Conservation (phyloP, 2,113 vertebrate genomes). For the Geothlypis trichas region DNA sequence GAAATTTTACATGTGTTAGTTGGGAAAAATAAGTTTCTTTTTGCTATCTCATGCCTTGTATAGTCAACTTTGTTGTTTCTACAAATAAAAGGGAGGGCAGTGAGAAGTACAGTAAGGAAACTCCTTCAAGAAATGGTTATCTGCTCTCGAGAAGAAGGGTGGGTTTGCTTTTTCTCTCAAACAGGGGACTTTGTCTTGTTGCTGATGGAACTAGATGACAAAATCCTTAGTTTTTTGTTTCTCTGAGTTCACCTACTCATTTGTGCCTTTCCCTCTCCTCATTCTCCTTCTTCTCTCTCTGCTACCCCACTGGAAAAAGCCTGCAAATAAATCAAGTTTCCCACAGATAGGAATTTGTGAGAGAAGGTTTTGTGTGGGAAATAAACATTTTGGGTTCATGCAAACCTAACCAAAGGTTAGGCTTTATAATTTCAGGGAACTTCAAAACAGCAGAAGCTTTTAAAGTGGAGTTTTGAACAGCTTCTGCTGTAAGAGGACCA, state of each 20-base stretch:
- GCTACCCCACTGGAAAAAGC: not conserved
- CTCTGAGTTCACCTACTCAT: not conserved
- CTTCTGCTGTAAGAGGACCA: not conserved
- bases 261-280: not conserved
- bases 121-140: not conserved
- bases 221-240: not conserved
- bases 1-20: not conserved
- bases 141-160: not conserved
- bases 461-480: constrained; percentile 3
- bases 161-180: not conserved
- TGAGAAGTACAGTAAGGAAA: not conserved
- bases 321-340: constrained; percentile 33
- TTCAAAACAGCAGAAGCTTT: not conserved
- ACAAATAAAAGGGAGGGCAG: not conserved
- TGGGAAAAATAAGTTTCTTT: not conserved
- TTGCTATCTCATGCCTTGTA: not conserved
- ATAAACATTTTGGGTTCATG: not conserved
- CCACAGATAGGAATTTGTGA: not conserved
- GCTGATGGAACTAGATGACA: not conserved
- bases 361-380: not conserved
- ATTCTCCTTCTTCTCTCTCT: not conserved
- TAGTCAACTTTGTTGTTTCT: not conserved
- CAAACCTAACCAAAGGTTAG: not conserved
- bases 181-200: not conserved
- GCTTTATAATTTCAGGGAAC: not conserved